phyloP scores from a whole-genome alignment of 2,797 vertebrate species.

The Gymnoscopelus braueri region DNA sequence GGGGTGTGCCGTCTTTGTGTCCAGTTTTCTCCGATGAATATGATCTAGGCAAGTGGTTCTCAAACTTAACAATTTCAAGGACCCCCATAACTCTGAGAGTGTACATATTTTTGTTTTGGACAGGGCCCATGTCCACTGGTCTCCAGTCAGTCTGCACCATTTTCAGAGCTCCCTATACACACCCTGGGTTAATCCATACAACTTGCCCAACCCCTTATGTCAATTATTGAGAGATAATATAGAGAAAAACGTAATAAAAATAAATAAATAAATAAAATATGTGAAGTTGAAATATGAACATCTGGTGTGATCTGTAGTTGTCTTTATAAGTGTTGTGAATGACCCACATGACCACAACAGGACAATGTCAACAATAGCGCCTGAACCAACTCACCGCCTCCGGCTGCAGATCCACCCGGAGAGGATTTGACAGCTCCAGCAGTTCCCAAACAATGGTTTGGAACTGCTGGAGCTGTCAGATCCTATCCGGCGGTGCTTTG shows the following conservation, averaged over 20 bases:
- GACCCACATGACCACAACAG: conserved; percentile 14
- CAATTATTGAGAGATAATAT: conserved; percentile 78
- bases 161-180: conserved; percentile 54
- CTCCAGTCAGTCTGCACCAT: conserved; percentile 35
- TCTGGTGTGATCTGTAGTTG: too few species aligned
- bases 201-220: conserved; percentile 64
- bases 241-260: conserved; percentile 64
- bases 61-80: not conserved
- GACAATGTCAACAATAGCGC: conserved; percentile 44
- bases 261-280: too few species aligned
- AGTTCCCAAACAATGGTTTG: conserved; percentile 17
- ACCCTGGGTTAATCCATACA: conserved; percentile 43
- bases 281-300: too few species aligned
- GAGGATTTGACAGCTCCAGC: too few species aligned
- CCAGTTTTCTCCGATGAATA: not conserved
- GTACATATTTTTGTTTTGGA: conserved; percentile 51
- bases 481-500: conserved; percentile 71
- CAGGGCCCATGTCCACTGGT: conserved; percentile 47
- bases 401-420: not conserved
- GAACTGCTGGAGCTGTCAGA: conserved; percentile 75
- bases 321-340: not conserved
- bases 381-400: not conserved
- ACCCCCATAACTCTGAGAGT: not conserved
- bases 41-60: not conserved
- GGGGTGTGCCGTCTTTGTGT: not conserved